Evolutionary conservation across 30 jellyfish, hydroid and myxozoan genomes (phyloP).

Genomic region (Turritopsis rubra): DNA sequence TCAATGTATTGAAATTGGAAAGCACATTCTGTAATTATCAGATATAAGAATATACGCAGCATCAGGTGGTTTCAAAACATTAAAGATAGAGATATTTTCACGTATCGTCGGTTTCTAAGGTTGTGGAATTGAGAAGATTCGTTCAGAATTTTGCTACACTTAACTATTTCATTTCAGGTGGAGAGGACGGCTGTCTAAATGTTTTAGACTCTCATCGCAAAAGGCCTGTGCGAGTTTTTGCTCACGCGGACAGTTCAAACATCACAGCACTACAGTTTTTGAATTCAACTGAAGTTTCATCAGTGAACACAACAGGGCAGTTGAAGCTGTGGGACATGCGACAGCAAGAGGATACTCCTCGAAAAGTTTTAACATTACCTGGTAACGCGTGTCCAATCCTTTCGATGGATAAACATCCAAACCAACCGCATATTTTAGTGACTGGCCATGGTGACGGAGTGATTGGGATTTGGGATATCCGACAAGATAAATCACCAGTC

Average conservation of each 20-base stretch:
- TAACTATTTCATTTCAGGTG: conserved; percentile 44
- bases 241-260: conserved; percentile 63
- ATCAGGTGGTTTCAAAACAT: neutral
- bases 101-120: neutral
- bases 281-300: conserved; percentile 51
- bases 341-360: conserved; percentile 39
- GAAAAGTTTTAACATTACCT: conserved; percentile 42
- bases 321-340: conserved; percentile 77
- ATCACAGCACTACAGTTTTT: conserved; percentile 38
- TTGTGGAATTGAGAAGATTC: neutral
- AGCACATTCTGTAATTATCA: neutral
- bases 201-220: conserved; percentile 40
- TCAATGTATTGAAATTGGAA: too few relatives aligned
- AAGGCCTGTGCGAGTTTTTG: conserved; percentile 48
- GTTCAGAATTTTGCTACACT: neutral
- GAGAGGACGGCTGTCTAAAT: conserved; percentile 82
- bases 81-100: too few relatives aligned
- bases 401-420: conserved; percentile 78
- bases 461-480: conserved; percentile 81
- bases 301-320: conserved; percentile 71
- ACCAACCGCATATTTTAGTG: conserved; percentile 69
- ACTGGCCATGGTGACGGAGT: conserved; percentile 96
- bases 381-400: conserved; percentile 82
- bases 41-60: neutral
- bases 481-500: conserved; percentile 77